A percentile compares a stretch with the other conserved stretches of the same genome.
Evolutionary conservation across 1,140 invertebrate species (phyloP).

Genomic region (Pseudachorutes palmiensis): DNA sequence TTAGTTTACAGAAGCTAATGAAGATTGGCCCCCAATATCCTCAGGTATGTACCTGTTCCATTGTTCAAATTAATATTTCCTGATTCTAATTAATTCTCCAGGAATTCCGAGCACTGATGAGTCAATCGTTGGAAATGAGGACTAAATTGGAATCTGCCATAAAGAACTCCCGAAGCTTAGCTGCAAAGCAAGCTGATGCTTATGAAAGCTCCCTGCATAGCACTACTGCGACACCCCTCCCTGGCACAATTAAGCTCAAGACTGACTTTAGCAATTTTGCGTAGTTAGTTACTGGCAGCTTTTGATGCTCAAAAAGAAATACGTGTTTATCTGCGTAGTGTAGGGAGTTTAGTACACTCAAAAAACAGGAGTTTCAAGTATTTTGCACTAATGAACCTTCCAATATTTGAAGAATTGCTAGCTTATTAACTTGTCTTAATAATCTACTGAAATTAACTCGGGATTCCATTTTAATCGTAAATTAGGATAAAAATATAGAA

Average conservation of each 20-base stretch:
- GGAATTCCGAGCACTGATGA: slow-evolving; percentile 87
- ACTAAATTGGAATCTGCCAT: slow-evolving; percentile 76
- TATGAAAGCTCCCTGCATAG: slow-evolving; percentile 38
- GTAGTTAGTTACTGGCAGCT: too few species aligned
- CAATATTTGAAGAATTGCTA: too few species aligned
- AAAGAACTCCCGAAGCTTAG: slow-evolving; percentile 38
- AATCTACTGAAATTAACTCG: too few species aligned
- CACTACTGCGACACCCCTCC: slow-evolving; percentile 41
- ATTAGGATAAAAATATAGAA: too few species aligned
- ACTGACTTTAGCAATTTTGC: slow-evolving; percentile 86
- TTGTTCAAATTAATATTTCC: slow-evolving; percentile 11
- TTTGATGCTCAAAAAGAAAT: too few species aligned
- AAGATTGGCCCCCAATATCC: slow-evolving; percentile 85
- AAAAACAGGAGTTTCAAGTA: too few species aligned
- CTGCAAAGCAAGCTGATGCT: slow-evolving; percentile 22
- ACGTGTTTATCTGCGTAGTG: too few species aligned
- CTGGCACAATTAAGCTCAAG: slow-evolving; percentile 80
- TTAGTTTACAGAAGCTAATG: slow-evolving; percentile 77
- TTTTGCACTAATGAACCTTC: too few species aligned
- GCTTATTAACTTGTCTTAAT: too few species aligned
- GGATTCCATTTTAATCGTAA: too few species aligned
- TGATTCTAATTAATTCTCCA: slow-evolving; percentile 44
- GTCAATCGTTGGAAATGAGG: slow-evolving; percentile 65
- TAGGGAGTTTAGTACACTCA: too few species aligned
- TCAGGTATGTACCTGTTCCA: too few species aligned